phyloP scores from a whole-genome alignment of 2,113 vertebrate genomes.

The Chloroceryle aenea region DNA sequence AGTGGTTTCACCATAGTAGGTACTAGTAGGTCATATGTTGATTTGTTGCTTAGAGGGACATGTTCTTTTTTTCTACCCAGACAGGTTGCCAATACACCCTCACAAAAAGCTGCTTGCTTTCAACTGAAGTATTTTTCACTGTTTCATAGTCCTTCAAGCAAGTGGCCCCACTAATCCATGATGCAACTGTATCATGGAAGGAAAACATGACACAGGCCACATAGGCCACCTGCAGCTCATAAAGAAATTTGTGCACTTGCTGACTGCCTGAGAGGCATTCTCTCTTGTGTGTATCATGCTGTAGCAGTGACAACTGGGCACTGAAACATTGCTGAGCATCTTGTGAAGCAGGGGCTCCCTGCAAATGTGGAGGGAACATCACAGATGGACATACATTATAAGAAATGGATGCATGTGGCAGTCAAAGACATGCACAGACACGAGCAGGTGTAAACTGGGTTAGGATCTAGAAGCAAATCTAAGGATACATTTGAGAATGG shows the following conservation, averaged over 20 bases:
- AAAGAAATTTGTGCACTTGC: background rate
- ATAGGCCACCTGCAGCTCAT: background rate
- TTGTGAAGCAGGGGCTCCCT: accelerated
- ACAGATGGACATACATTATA: accelerated
- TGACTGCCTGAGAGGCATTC: background rate
- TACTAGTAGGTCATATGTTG: background rate
- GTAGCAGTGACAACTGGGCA: accelerated
- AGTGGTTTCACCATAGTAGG: background rate
- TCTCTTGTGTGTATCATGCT: accelerated
- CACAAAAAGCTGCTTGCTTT: background rate
- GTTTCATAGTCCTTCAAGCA: background rate
- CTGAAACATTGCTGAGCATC: background rate
- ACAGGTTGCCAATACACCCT: background rate
- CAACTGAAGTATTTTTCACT: background rate
- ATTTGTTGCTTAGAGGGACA: background rate
- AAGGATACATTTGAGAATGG: background rate
- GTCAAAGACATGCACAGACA: background rate
- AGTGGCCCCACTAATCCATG: background rate
- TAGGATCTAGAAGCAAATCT: background rate
- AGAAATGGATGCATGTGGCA: background rate
- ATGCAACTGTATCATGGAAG: background rate
- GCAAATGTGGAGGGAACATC: accelerated
- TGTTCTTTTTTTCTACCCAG: background rate
- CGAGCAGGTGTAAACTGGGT: background rate
- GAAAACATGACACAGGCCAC: background rate